phyloP scores from a whole-genome alignment of 1,140 invertebrate genomes.

The Ganaspis sp. region DNA sequence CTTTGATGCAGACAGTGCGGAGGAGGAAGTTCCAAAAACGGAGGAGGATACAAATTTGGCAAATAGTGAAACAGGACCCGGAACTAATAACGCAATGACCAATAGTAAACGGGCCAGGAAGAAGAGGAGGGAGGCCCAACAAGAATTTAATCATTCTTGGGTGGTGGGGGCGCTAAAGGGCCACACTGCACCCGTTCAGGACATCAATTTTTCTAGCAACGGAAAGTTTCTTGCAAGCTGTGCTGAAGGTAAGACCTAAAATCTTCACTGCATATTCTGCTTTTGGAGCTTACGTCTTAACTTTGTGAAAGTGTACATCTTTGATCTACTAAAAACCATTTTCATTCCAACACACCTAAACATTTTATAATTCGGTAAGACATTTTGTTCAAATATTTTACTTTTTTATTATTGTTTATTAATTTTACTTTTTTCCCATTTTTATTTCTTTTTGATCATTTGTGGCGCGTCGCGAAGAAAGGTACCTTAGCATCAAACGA shows the following conservation, averaged over 20 bases:
- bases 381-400: too few relatives aligned
- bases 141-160: conserved; percentile 83
- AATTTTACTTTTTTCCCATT: too few relatives aligned
- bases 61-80: background rate
- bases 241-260: conserved; percentile 83
- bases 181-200: conserved; percentile 83
- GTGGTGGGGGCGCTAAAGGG: conserved; percentile 86
- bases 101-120: conserved; percentile 63
- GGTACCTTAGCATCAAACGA: too few relatives aligned
- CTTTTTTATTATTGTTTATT: too few relatives aligned
- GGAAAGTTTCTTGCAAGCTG: conserved; percentile 89
- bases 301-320: too few relatives aligned
- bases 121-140: conserved; percentile 68
- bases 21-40: background rate
- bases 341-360: too few relatives aligned
- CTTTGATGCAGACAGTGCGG: background rate
- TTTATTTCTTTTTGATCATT: too few relatives aligned
- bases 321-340: too few relatives aligned
- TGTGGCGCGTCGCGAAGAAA: too few relatives aligned
- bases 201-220: conserved; percentile 88
- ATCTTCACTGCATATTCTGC: background rate
- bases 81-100: background rate
- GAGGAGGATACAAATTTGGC: background rate
- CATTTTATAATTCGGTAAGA: too few relatives aligned
- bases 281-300: background rate